phyloP scores from a whole-genome alignment of 2,113 vertebrate species.

The Perca fluviatilis region DNA sequence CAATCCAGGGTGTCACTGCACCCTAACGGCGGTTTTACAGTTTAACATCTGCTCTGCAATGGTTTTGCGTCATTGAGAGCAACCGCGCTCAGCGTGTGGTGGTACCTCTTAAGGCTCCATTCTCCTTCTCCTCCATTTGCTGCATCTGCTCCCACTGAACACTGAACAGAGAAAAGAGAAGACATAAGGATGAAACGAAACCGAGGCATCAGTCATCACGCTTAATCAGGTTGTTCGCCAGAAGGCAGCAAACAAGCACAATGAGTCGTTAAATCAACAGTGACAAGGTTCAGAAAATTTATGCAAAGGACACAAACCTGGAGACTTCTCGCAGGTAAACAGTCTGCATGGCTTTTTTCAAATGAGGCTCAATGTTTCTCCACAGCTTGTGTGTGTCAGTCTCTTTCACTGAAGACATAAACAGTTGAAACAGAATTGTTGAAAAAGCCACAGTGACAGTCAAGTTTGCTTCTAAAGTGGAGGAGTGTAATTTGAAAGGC shows the following conservation, averaged over 20 bases:
- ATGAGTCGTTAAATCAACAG: neutral
- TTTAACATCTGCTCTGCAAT: slow-evolving; percentile 43
- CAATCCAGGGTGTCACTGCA: neutral
- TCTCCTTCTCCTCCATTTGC: slow-evolving; percentile 87
- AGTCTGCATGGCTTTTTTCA: slow-evolving; percentile 98
- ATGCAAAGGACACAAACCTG: slow-evolving; percentile 80
- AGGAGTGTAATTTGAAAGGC: neutral
- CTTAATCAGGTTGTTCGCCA: neutral
- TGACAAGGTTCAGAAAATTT: neutral
- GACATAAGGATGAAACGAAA: neutral
- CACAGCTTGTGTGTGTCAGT: slow-evolving; percentile 94
- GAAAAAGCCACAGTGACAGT: neutral
- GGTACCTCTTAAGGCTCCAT: slow-evolving; percentile 88
- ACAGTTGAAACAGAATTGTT: neutral
- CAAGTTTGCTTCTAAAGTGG: neutral
- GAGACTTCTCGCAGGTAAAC: slow-evolving; percentile 97
- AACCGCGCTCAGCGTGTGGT: slow-evolving; percentile 19
- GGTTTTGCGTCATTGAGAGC: neutral
- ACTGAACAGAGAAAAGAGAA: slow-evolving; percentile 73
- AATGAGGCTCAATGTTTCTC: slow-evolving; percentile 96
- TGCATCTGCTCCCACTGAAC: slow-evolving; percentile 94
- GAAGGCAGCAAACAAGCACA: neutral
- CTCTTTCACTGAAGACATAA: slow-evolving; percentile 87
- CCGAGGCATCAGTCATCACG: neutral
- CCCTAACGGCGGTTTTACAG: neutral